phyloP scores from a whole-genome alignment of 1,140 invertebrate genomes.

The Venturia canescens region DNA sequence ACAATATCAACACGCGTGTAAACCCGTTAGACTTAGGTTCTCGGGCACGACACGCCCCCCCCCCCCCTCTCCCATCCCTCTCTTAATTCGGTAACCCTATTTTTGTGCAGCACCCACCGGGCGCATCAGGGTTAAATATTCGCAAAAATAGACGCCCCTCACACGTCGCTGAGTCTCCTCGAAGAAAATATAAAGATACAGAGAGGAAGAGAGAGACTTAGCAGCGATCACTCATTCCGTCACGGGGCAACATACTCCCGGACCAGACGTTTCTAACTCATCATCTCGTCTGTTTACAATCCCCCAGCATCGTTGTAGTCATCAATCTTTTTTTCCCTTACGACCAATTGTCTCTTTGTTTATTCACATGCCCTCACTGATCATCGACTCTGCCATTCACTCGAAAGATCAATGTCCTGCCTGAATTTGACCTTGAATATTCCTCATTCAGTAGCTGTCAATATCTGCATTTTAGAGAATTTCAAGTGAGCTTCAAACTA shows the following conservation, averaged over 20 bases:
- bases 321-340: slow-evolving; percentile 29
- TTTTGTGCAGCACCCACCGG: slow-evolving; percentile 45
- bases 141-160: slow-evolving; percentile 46
- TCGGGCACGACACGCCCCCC: neutral
- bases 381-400: slow-evolving; percentile 22
- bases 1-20: slow-evolving; percentile 23
- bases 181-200: neutral
- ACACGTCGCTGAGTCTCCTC: slow-evolving; percentile 8
- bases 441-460: neutral
- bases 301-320: slow-evolving; percentile 6
- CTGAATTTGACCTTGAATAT: neutral
- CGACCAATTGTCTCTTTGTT: slow-evolving; percentile 32
- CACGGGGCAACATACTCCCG: slow-evolving; percentile 36
- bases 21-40: neutral
- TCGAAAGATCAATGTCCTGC: slow-evolving; percentile 34
- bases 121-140: slow-evolving; percentile 50
- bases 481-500: no score
- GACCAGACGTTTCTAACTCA: slow-evolving; percentile 12
- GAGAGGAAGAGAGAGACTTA: neutral
- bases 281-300: slow-evolving; percentile 25
- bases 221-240: slow-evolving; percentile 40
- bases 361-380: neutral
- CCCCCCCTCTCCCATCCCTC: neutral
- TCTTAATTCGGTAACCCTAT: slow-evolving; percentile 42
- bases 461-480: no score